phyloP scores from a whole-genome alignment of 2,113 vertebrate species.

The Crotalus horridus region DNA sequence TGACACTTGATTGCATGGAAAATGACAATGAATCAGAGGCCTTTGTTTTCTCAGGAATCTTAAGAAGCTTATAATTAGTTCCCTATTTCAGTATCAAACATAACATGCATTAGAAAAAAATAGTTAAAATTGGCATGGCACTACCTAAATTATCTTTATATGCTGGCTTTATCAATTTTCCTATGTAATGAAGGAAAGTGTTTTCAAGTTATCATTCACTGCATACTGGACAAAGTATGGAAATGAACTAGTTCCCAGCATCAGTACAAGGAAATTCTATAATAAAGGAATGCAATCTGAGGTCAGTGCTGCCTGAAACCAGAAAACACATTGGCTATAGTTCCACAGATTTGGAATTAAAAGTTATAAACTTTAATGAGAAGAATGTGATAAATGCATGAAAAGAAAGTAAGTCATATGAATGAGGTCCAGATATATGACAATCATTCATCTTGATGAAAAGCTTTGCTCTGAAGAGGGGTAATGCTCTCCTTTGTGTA shows the following conservation, averaged over 20 bases:
- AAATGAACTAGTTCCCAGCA: not conserved
- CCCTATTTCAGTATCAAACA: not conserved
- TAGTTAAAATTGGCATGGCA: not conserved
- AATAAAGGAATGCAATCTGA: not conserved
- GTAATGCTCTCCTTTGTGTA: not conserved
- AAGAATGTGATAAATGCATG: not conserved
- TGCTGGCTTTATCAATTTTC: not conserved
- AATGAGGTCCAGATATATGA: not conserved
- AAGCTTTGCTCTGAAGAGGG: not conserved
- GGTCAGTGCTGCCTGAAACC: not conserved
- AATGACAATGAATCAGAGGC: not conserved
- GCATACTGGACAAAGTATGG: not conserved
- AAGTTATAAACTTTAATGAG: not conserved
- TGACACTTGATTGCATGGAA: not conserved
- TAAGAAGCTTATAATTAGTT: not conserved
- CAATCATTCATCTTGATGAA: not conserved
- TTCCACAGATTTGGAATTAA: not conserved
- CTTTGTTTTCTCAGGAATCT: constrained; percentile 10
- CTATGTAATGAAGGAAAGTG: not conserved
- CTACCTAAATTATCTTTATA: constrained; percentile 1
- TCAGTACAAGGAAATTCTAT: not conserved
- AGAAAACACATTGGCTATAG: not conserved
- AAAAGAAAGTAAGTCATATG: not conserved
- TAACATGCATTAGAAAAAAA: not conserved
- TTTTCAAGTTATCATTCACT: not conserved